These are phyloP conservation scores for Pterostichus niger DNA, from an alignment of 2,888 invertebrate species.

Conservation along the genomic window DNA sequence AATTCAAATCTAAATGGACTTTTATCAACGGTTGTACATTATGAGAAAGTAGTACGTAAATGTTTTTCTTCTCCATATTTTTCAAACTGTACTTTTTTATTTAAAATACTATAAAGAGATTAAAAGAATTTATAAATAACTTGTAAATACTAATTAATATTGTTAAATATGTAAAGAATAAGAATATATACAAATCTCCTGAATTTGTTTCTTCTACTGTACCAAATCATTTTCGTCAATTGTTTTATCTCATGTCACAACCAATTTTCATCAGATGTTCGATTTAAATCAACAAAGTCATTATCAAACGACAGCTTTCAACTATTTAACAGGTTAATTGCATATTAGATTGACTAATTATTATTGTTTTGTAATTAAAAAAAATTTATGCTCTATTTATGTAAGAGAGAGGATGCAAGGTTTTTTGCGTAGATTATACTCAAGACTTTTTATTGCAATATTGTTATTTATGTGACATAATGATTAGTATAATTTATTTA, in stretches of 20 bases:
- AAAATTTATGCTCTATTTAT: conserved; percentile 50
- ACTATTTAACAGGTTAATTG: conserved; percentile 18
- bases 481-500: conserved; percentile 39
- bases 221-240: conserved; percentile 22
- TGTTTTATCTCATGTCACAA: conserved; percentile 30
- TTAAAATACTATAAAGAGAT: too few species aligned
- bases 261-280: conserved; percentile 2
- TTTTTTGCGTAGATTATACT: conserved; percentile 40
- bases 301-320: conserved; percentile 16
- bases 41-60: background rate
- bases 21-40: conserved; percentile 17
- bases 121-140: too few species aligned
- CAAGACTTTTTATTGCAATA: conserved; percentile 13
- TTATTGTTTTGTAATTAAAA: conserved; percentile 45
- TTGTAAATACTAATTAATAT: too few species aligned
- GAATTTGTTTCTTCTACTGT: background rate
- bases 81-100: too few species aligned
- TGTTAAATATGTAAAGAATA: too few species aligned
- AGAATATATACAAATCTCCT: too few species aligned
- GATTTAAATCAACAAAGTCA: conserved; percentile 37
- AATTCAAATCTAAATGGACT: conserved; percentile 40
- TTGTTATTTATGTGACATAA: conserved; percentile 50
- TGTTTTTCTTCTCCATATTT: background rate
- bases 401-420: conserved; percentile 43
- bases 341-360: conserved; percentile 35